A percentile compares a stretch with the other conserved stretches of the same genome.
Conservation (phyloP, 2,113 vertebrate species). For the Anhinga anhinga region DNA sequence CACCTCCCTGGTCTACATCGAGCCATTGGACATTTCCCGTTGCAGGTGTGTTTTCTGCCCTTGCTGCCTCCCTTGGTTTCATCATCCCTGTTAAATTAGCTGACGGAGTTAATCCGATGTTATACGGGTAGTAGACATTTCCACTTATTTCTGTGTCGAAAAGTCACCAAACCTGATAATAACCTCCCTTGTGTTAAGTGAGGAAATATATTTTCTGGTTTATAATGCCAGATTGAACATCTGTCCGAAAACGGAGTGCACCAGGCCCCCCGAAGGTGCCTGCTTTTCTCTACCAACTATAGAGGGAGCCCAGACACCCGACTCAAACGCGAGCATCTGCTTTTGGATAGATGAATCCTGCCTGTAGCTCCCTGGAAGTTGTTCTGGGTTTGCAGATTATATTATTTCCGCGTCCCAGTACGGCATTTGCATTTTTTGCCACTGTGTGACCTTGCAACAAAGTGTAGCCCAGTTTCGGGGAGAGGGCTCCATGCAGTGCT, state of each 20-base stretch:
- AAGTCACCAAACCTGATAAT: neutral
- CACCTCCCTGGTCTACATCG: neutral
- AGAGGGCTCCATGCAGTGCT: neutral
- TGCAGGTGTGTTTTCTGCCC: neutral
- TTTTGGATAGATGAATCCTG: neutral
- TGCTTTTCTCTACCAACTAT: neutral
- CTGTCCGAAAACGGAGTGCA: neutral
- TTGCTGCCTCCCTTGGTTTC: neutral
- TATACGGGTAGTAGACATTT: neutral
- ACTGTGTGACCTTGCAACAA: neutral
- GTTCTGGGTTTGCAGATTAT: neutral
- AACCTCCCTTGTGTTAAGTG: neutral
- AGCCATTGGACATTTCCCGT: neutral
- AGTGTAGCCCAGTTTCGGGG: neutral
- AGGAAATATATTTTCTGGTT: neutral
- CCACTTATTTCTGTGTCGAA: neutral
- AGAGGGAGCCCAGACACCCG: neutral
- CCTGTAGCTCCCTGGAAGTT: neutral
- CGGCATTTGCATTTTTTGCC: neutral
- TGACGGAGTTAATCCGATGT: neutral
- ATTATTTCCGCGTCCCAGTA: neutral
- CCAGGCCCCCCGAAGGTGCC: neutral
- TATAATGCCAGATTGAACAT: neutral
- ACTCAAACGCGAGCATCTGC: neutral
- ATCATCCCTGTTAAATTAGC: too few species aligned